Evolutionary conservation across 1,140 invertebrate genomes (phyloP).

Genomic region (Rhagoletis zephyria): DNA sequence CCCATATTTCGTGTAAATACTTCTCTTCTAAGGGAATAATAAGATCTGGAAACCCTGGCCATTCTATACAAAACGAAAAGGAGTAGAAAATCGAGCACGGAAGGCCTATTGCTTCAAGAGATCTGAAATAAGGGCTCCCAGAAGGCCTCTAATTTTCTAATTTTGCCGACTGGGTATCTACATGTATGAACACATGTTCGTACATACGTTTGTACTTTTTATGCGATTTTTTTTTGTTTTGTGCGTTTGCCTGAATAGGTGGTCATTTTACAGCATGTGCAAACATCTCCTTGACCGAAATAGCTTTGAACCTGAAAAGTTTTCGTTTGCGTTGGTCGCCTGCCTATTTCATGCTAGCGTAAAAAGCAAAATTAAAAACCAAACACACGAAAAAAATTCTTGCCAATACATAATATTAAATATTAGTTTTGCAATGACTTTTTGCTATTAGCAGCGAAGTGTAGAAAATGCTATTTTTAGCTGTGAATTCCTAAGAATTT

Average conservation of each 20-base stretch:
- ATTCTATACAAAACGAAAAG: too few relatives aligned
- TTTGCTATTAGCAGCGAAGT: conserved; percentile 42
- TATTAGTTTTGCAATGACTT: conserved; percentile 46
- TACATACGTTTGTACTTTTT: conserved; percentile 2
- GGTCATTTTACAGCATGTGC: neutral
- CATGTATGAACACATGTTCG: too few relatives aligned
- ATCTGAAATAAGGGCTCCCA: too few relatives aligned
- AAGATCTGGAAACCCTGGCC: too few relatives aligned
- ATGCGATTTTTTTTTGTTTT: neutral
- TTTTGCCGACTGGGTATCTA: too few relatives aligned
- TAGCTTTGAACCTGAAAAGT: conserved; percentile 60
- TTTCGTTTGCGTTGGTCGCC: conserved; percentile 11
- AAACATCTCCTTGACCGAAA: conserved; percentile 60
- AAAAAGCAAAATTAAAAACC: neutral
- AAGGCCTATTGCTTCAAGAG: too few relatives aligned
- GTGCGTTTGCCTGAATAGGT: neutral
- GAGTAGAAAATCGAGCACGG: too few relatives aligned
- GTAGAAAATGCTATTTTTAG: conserved; percentile 34
- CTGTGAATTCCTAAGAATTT: conserved; percentile 49
- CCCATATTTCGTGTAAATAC: too few relatives aligned
- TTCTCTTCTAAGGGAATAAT: too few relatives aligned
- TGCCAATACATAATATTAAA: conserved; percentile 24
- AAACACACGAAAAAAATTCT: conserved; percentile 40
- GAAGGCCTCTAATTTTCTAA: too few relatives aligned
- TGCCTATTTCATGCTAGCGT: conserved; percentile 19